Percentiles rank a stretch among this genome's conserved stretches.
These are phyloP conservation scores for Rhagophthalmus giganteus DNA, from an alignment of 2,888 invertebrate species.

Conservation along the genomic window DNA sequence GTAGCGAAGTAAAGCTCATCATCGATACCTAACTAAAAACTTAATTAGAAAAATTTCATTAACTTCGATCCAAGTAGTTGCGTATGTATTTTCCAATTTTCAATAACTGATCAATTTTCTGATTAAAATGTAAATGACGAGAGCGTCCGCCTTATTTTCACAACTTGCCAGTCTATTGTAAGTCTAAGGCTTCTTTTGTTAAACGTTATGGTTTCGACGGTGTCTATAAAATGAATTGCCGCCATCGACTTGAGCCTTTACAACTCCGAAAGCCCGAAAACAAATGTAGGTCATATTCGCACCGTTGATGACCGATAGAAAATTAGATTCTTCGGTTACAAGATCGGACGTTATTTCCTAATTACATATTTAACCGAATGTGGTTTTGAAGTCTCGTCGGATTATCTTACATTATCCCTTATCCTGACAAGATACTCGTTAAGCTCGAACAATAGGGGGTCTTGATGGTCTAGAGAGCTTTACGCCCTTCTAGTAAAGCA, in stretches of 20 bases:
- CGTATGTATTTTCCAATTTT: slow-evolving; percentile 3
- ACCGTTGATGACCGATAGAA: background rate
- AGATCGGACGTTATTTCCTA: too few species aligned
- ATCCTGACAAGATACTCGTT: too few species aligned
- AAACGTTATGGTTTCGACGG: slow-evolving; percentile 2
- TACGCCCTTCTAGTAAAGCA: too few species aligned
- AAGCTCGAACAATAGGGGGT: too few species aligned
- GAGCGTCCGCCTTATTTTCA: slow-evolving; percentile 8
- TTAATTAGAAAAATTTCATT: slow-evolving; percentile 1
- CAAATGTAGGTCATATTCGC: slow-evolving; percentile 7
- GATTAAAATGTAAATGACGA: slow-evolving; percentile 16
- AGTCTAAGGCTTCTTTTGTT: slow-evolving; percentile 11
- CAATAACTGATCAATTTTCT: slow-evolving; percentile 14
- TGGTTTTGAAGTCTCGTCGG: too few species aligned
- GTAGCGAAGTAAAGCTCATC: too few species aligned
- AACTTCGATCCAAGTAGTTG: too few species aligned
- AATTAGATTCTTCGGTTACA: too few species aligned
- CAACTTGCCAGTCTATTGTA: slow-evolving; percentile 2
- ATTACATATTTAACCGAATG: too few species aligned
- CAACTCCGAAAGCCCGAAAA: slow-evolving; percentile 5
- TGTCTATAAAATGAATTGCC: slow-evolving; percentile 9
- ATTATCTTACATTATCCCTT: too few species aligned
- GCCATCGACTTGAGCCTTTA: slow-evolving; percentile 3
- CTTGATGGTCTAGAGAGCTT: too few species aligned
- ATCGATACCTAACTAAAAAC: too few species aligned